Base-by-base conservation (phyloP, 1,140 invertebrate species). In the Neodiprion virginianus region DNA sequence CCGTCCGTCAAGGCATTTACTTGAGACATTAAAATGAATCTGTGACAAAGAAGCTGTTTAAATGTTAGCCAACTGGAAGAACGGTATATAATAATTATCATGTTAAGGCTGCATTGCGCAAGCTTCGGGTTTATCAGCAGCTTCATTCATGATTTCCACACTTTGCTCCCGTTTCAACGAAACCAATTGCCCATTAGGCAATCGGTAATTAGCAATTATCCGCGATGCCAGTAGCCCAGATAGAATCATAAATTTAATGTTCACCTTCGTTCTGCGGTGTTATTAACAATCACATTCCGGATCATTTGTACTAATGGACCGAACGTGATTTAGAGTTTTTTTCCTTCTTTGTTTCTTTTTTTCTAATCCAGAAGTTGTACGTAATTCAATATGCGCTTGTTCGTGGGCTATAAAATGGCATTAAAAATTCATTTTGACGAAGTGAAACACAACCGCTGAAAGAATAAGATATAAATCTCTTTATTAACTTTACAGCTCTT, bases 161-260 rank as follows among this genome's bases (percentile, higher is more conserved):
- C 73, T 72, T 70, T 71, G 77, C 68, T 79, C 80, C 50, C 75
- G 77, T 82, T 82, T 81, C 76, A 77, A 79, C 78, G 81, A 81
- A 79, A 76, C 28, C 28, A 61, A 61, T 61, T 61, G 77, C 53
- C 65, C 65, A 77, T 82, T 82, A 77, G 28, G 76, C 79, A 81
- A 82, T 74, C 78, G 76, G 78, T 81, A 81, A 81, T 80, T 73
- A 81, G 72, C 76, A 40, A 40, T 40, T 40, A 40, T 40, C 53
- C n/a, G 11, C 8, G n/a, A 12, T 61, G 53, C n/a, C 53, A 61
- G n/a, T 61, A 61, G 53, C 53, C 53, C 11, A 12, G 53, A 61
- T 7, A 17, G 53, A 14, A 61, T 14, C 53, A 17, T 61, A 17
- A 61, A 61, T 14, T 61, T 61, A 40, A 61, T 17, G 11, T 61